Base-by-base conservation (phyloP, 1,140 invertebrate genomes). In the Diachasmimorpha longicaudata region DNA sequence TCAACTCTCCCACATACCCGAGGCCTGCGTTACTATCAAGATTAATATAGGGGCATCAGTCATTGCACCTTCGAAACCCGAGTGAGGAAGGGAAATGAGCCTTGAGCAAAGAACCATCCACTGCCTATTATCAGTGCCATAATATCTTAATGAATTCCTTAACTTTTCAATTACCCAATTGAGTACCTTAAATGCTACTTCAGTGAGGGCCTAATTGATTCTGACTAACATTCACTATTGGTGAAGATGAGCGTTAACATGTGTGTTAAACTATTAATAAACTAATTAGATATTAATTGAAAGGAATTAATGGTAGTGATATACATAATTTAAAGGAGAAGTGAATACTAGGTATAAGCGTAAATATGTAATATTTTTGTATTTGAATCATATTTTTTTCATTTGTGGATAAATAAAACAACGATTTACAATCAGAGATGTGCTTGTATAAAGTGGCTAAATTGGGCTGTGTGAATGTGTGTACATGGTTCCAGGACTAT, bases 351-450 rank as follows among this genome's bases (percentile, higher is more conserved):
- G 42, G 10, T 16, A 16, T 77, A 70, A 77, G 70, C 69, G 76
- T 77, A 76, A 77, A 84, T 83, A 48, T 87, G 85, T 87, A 87
- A 87, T 87, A 87, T 87, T 87, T 87, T 86, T 87, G 86, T 87
- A 87, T 79, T 81, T 79, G 72, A 80, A 79, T 81, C 78, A 86
- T 81, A 68, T 68, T 73, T 74, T 66, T 68, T 76, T 75, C 31
- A 3, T 31, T 81, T 83, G 82, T 85, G 84, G 72, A 85, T 82
- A 85, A 82, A 86, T 82, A 81, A 85, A 86, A 86, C 80, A 81
- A 79, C 77, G 77, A 84, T 81, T 67, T 31, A 72, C 63, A 36
- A 69, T 36, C 19, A 68, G 70, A 48, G 21, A 76, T 70, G 48
- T 39, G 71, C 69, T 63, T 68, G 63, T 77, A 74, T 80, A 66